Evolutionary conservation across 2,113 vertebrate species (phyloP).

Genomic region (Lepus europaeus): DNA sequence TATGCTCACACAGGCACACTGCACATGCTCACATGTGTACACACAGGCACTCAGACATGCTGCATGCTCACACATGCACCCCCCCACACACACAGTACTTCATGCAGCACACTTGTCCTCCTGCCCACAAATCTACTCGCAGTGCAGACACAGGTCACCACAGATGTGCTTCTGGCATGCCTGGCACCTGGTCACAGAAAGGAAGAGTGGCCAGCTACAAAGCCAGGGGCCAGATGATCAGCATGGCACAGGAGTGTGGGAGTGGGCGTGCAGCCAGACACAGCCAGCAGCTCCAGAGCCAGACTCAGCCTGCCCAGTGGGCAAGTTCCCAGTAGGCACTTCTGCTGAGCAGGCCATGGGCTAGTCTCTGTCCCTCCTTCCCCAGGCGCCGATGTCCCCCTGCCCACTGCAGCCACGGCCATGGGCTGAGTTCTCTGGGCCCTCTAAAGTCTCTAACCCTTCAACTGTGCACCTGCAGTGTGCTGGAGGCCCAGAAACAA

Average conservation of each 20-base stretch:
- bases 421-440: not conserved
- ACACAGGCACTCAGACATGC: too few relatives aligned
- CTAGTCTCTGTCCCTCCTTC: not conserved
- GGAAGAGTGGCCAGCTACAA: rapidly evolving
- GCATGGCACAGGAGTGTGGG: too few relatives aligned
- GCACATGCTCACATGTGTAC: too few relatives aligned
- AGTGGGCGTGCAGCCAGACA: not conserved
- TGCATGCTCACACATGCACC: too few relatives aligned
- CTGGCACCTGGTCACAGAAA: not conserved
- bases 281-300: not conserved
- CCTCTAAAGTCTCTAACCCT: not conserved
- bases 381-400: too few relatives aligned
- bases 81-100: too few relatives aligned
- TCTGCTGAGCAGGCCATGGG: not conserved
- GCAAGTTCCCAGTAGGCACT: not conserved
- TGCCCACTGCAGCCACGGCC: not conserved
- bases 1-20: too few relatives aligned
- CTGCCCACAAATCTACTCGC: too few relatives aligned
- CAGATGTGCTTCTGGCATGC: not conserved
- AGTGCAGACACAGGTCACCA: rapidly evolving
- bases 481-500: not conserved
- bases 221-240: rapidly evolving
- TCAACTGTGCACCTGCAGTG: not conserved
- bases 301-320: not conserved
- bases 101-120: too few relatives aligned